Evolutionary conservation across 92 coral and sea anemone species (phyloP).

Genomic region (Bergia puertoricense): DNA sequence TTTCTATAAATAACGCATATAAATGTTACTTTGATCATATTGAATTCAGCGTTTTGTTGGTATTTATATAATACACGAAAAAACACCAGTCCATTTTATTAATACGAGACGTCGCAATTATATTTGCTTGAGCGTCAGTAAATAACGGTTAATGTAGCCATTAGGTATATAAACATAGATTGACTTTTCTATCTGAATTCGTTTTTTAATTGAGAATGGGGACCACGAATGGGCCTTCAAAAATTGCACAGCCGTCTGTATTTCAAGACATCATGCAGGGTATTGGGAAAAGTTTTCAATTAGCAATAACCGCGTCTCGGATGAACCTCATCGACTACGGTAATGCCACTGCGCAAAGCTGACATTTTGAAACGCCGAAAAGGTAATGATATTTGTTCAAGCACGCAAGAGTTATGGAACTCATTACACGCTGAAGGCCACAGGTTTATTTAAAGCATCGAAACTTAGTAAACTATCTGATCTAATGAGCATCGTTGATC

Average conservation of each 20-base stretch:
- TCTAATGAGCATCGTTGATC: background rate
- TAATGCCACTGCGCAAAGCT: slow-evolving; percentile 94
- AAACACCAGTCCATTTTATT: no score
- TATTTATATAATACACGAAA: no score
- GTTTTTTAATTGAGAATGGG: background rate
- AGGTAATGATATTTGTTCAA: background rate
- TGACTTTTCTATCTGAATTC: no score
- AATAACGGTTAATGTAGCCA: no score
- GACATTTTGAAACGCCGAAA: background rate
- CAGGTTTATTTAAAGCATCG: background rate
- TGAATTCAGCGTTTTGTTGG: no score
- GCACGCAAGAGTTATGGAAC: background rate
- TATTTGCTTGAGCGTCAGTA: no score
- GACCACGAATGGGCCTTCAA: slow-evolving; percentile 56
- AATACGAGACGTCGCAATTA: no score
- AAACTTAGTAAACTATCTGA: background rate
- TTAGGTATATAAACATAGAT: no score
- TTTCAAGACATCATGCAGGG: slow-evolving; percentile 87
- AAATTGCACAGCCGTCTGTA: slow-evolving; percentile 84
- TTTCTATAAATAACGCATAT: no score
- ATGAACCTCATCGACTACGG: slow-evolving; percentile 78
- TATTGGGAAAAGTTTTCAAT: slow-evolving; percentile 95
- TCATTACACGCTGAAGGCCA: background rate
- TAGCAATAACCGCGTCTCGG: slow-evolving; percentile 94
- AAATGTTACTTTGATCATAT: no score